phyloP scores from a whole-genome alignment of 2,113 vertebrate species.

The Ivindomyrus marchei region DNA sequence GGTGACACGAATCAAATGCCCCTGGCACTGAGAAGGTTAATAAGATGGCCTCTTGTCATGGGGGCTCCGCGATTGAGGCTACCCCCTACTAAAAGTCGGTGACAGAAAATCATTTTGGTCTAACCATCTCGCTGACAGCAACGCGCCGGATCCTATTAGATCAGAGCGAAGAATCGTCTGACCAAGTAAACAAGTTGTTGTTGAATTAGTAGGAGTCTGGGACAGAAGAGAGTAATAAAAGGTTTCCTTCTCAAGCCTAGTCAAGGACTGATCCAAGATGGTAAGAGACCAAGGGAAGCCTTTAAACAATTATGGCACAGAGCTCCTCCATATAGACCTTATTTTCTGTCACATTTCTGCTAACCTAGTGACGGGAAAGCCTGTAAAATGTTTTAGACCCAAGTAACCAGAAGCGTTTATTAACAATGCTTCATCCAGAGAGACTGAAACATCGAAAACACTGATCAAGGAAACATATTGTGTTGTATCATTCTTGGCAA shows the following conservation, averaged over 20 bases:
- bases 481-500: not conserved
- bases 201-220: not conserved
- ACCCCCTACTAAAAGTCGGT: slow-evolving; percentile 36
- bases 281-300: not conserved
- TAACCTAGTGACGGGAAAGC: not conserved
- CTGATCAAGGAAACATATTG: not conserved
- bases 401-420: not conserved
- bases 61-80: slow-evolving; percentile 37
- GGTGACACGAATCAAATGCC: slow-evolving; percentile 40
- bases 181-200: slow-evolving; percentile 2
- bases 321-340: not conserved
- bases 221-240: not conserved
- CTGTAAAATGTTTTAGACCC: not conserved
- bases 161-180: slow-evolving; percentile 5
- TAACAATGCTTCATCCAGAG: not conserved
- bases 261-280: not conserved
- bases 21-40: slow-evolving; percentile 44
- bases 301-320: not conserved
- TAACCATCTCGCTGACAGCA: slow-evolving; percentile 38
- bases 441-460: not conserved
- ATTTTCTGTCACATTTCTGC: not conserved
- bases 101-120: slow-evolving; percentile 51
- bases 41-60: slow-evolving; percentile 40
- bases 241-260: not conserved
- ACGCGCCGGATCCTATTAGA: slow-evolving; percentile 42